Evolutionary conservation across 37 sponge, comb jelly and placozoan genomes (phyloP).

Genomic region (Ianthella basta): DNA sequence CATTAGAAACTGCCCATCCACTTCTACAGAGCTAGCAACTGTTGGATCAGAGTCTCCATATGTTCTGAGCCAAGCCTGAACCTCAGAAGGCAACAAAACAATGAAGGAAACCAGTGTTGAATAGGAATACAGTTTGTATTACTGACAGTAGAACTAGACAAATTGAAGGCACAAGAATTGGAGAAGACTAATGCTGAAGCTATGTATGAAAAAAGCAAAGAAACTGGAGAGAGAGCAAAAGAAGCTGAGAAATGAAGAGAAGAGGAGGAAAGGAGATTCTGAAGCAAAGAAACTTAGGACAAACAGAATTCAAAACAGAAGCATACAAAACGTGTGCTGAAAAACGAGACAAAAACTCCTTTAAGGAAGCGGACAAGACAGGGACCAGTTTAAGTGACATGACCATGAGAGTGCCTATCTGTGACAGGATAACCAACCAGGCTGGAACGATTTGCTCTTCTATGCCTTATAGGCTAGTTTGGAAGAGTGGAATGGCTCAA

Average conservation of each 20-base stretch:
- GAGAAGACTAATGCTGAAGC: slow-evolving; percentile 20
- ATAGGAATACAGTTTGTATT: slow-evolving; percentile 50
- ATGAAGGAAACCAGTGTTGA: slow-evolving; percentile 40
- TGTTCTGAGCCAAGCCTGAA: slow-evolving; percentile 19
- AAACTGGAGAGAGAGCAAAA: too few relatives aligned
- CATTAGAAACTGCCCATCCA: background rate
- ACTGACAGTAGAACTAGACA: slow-evolving; percentile 43
- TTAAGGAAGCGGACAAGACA: background rate
- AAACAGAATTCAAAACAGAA: slow-evolving; percentile 3
- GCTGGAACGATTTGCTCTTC: slow-evolving; percentile 24
- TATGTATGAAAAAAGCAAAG: background rate
- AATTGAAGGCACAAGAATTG: slow-evolving; percentile 32
- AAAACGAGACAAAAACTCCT: background rate
- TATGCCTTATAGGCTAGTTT: too few relatives aligned
- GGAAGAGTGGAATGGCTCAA: background rate
- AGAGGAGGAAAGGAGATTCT: background rate
- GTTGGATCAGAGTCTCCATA: background rate
- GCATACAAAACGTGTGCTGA: too few relatives aligned
- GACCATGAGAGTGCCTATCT: background rate
- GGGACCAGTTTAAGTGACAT: background rate
- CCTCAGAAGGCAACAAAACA: slow-evolving; percentile 18
- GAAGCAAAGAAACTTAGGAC: background rate
- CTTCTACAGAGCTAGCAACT: background rate
- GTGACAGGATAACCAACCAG: background rate
- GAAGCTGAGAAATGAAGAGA: too few relatives aligned